Conservation (phyloP, 2,888 invertebrate species). For the Caenorhabditis sp. region DNA sequence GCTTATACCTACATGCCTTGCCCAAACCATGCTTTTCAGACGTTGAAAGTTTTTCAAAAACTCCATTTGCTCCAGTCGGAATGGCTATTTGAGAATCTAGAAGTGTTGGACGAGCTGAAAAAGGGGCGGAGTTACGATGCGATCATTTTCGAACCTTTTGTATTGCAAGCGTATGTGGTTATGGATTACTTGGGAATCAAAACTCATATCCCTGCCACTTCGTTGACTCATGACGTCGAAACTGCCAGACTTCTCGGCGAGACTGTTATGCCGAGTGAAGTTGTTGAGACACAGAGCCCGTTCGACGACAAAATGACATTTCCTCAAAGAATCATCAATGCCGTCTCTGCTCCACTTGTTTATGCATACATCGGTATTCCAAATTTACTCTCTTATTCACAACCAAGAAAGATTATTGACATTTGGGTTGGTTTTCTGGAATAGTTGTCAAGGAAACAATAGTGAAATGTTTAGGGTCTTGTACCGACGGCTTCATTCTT, state of each 20-base stretch:
- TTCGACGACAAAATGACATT: too few species aligned
- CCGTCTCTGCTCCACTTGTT: too few species aligned
- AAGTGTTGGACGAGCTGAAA: slow-evolving; percentile 19
- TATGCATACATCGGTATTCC: too few species aligned
- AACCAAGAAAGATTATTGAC: too few species aligned
- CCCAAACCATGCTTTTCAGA: too few species aligned
- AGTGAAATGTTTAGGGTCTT: too few species aligned
- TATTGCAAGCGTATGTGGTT: not conserved
- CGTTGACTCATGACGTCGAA: slow-evolving; percentile 15
- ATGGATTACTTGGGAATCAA: slow-evolving; percentile 22
- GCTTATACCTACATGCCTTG: not conserved
- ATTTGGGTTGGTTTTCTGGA: not conserved
- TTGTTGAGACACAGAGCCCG: too few species aligned
- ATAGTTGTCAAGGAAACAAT: not conserved
- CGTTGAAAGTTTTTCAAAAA: not conserved
- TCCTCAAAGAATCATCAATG: too few species aligned
- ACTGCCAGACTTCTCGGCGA: slow-evolving; percentile 14
- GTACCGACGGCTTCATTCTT: slow-evolving; percentile 9
- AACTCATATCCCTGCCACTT: slow-evolving; percentile 10
- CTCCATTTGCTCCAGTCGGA: not conserved
- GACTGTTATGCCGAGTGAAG: too few species aligned
- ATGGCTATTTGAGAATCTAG: not conserved
- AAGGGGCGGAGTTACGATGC: slow-evolving; percentile 11
- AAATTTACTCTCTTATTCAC: too few species aligned
- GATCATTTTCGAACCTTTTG: slow-evolving; percentile 15